Evolutionary conservation across 2,888 invertebrate genomes (phyloP), one percentile per base, ranked within the genome.

Genomic region (Drosophila atroscutellata): DNA sequence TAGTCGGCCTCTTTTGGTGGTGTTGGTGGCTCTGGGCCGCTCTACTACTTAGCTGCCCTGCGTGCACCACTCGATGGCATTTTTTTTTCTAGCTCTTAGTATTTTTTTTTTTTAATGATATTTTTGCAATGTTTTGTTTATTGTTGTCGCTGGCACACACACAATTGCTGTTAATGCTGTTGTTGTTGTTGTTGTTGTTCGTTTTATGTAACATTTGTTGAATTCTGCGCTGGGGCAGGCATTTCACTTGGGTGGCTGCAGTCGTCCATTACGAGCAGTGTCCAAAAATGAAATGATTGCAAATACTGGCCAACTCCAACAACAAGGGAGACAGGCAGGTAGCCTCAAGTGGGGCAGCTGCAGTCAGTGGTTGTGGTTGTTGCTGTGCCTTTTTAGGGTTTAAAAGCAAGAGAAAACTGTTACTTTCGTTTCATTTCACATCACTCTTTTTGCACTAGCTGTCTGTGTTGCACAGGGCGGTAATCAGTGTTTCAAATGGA

Each of bases 351-450:
- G 63, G 62, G 39, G 20, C 68, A 59, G 68, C 68, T 73, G 73
- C 62, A 63, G 28, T 47, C 39, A 20, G 20, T 30, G 55, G 15
- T 24, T 61, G 24, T 50, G 54, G 45, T 28, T 47, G 39, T 55
- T 24, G n/a, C 47, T 59, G 18, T 63, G 72, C 20, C 26, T 75
- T 34, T 76, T 63, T 51, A 78, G 79, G 77, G 75, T 63, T 58
- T 47, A 45, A 64, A 52, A 37, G 54, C 34, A 26, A 51, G 36
- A 59, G 56, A 30, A 47, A 36, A 80, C 64, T 76, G 76, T 82
- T 84, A 83, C 83, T 83, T 83, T 83, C 83, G 82, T 84, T 83
- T 86, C 83, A 84, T 83, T 83, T 83, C 83, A 81, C 84, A 64
- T 66, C 68, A 65, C 34, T 34, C 45, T 24, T 78, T 78, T 77